Evolutionary conservation across 2,888 invertebrate species (phyloP).

Genomic region (Plebejus anna): DNA sequence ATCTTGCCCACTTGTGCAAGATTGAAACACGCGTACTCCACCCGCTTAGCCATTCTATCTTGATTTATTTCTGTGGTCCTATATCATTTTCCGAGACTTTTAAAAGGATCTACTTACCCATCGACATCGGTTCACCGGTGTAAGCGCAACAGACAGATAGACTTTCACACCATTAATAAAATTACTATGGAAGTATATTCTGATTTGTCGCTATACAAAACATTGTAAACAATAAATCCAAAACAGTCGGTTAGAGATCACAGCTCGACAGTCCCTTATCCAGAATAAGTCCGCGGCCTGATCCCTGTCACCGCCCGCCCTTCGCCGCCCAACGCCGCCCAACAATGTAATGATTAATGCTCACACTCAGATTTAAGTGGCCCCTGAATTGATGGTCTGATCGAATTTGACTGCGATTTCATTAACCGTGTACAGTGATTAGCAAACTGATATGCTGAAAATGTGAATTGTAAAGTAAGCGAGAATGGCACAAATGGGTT

Average conservation of each 20-base stretch:
- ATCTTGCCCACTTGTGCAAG: no score
- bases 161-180: no score
- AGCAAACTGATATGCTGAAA: neutral
- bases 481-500: neutral
- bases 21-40: no score
- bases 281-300: slow-evolving; percentile 60
- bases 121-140: no score
- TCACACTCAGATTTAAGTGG: slow-evolving; percentile 40
- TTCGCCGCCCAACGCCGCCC: slow-evolving; percentile 56
- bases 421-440: neutral
- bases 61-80: no score
- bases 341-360: slow-evolving; percentile 76
- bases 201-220: neutral
- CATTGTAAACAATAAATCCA: slow-evolving; percentile 3
- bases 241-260: neutral
- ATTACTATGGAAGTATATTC: neutral
- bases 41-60: no score
- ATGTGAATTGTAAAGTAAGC: no score
- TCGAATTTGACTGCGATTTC: slow-evolving; percentile 11
- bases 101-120: no score
- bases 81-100: no score
- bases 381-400: slow-evolving; percentile 13
- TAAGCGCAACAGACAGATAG: no score
- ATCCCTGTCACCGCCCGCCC: slow-evolving; percentile 75
- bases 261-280: slow-evolving; percentile 22